phyloP scores from a whole-genome alignment of 2,113 vertebrate species.

The Lepisosteus osseus region DNA sequence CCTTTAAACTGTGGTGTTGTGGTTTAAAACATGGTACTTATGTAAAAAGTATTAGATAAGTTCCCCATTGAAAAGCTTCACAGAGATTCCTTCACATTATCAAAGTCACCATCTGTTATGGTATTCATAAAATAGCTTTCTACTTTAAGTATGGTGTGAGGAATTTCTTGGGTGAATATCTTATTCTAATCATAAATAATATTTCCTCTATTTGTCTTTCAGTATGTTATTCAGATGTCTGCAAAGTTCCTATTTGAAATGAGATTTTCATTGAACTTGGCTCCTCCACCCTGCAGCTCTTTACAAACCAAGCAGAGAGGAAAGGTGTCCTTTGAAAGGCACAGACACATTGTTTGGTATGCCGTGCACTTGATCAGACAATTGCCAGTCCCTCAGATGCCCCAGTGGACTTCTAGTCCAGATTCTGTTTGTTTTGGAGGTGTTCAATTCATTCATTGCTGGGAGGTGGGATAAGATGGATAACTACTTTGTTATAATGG shows the following conservation, averaged over 20 bases:
- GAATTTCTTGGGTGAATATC: too few relatives aligned
- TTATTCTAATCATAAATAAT: neutral
- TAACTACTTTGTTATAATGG: too few relatives aligned
- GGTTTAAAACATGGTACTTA: too few relatives aligned
- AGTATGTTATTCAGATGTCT: neutral
- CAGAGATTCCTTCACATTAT: too few relatives aligned
- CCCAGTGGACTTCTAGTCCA: constrained; percentile 37
- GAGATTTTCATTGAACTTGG: neutral
- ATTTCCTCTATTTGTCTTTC: neutral
- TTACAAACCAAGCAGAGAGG: neutral
- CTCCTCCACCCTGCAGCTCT: neutral
- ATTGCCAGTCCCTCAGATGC: constrained; percentile 20
- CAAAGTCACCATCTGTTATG: too few relatives aligned
- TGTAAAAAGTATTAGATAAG: too few relatives aligned
- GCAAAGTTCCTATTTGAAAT: neutral
- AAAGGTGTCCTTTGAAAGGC: too few relatives aligned
- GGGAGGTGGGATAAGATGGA: neutral
- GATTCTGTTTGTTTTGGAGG: constrained; percentile 48
- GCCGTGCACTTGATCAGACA: constrained; percentile 30
- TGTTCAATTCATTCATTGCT: constrained; percentile 41
- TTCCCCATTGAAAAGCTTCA: too few relatives aligned
- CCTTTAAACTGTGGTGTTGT: too few relatives aligned
- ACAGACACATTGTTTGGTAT: constrained; percentile 35
- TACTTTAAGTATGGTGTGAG: neutral
- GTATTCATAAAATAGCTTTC: too few relatives aligned